Conservation (phyloP, 2,113 vertebrate species). For the Gasterosteus aculeatus region DNA sequence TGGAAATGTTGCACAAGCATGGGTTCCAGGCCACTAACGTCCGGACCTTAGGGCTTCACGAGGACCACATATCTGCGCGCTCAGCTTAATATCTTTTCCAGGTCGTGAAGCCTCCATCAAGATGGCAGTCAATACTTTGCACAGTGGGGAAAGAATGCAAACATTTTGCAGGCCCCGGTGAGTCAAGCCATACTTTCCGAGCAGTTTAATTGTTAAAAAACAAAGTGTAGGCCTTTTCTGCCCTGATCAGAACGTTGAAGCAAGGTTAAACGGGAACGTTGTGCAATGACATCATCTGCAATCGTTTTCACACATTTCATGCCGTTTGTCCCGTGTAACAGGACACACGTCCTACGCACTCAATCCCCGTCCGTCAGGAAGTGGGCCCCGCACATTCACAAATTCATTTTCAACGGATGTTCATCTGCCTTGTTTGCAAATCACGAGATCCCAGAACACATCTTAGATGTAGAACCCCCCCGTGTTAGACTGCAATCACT, state of each 20-base stretch:
- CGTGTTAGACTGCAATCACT: slow-evolving; percentile 6
- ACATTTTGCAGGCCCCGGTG: slow-evolving; percentile 35
- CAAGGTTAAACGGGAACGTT: slow-evolving; percentile 24
- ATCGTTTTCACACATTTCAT: neutral
- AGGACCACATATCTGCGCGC: slow-evolving; percentile 66
- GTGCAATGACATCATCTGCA: slow-evolving; percentile 23
- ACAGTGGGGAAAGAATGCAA: slow-evolving; percentile 57
- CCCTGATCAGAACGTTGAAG: slow-evolving; percentile 37
- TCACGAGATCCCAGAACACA: slow-evolving; percentile 47
- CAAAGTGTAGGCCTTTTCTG: slow-evolving; percentile 34
- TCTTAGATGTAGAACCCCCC: neutral
- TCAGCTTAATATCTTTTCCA: slow-evolving; percentile 69
- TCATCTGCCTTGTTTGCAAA: slow-evolving; percentile 49
- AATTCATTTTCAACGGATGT: slow-evolving; percentile 60
- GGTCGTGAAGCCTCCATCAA: slow-evolving; percentile 65
- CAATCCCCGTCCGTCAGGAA: slow-evolving; percentile 53
- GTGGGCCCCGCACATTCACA: slow-evolving; percentile 27
- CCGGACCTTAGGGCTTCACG: slow-evolving; percentile 54
- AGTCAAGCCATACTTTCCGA: slow-evolving; percentile 69
- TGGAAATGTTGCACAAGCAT: slow-evolving; percentile 65
- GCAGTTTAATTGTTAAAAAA: slow-evolving; percentile 40
- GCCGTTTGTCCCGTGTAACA: slow-evolving; percentile 21
- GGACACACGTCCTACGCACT: slow-evolving; percentile 1
- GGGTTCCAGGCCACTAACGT: slow-evolving; percentile 49
- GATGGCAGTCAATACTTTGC: slow-evolving; percentile 51